Base-by-base conservation (phyloP, 2,888 invertebrate genomes). In the Drosophila kuntzei region DNA sequence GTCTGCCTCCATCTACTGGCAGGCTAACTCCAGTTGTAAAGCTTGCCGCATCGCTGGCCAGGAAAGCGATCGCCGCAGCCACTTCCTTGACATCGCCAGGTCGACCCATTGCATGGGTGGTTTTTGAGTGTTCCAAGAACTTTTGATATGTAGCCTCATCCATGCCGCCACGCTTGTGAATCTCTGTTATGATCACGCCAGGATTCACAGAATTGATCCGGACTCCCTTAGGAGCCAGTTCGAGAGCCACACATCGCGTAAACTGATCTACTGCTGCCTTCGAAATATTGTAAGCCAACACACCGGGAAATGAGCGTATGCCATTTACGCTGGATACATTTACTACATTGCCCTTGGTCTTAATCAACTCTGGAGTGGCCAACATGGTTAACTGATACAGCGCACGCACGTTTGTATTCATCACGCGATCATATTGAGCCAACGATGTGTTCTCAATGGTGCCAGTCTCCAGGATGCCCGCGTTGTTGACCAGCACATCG, bases 261-360 rank as follows among this genome's bases (percentile, higher is more conserved):
- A 99, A 95, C 90, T 99, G 98, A 93, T 99, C 99, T 7, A 99
- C 92, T 5, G 98, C 98, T 41, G 97, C 94, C 93, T 99, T 99
- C 6, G 98, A 97, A 94, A 99, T 95, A 85, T 95, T 95, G 91
- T 99, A 99, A 0, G 98, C 95, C 57, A 98, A 92, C n/a, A 98
- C 95, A 55, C 96, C 96, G 0, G 98, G 95, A 89, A 98, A 98
- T 69, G 98, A 94, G 90, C 98, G 94, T 27, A 97, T 90, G 8
- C 98, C 99, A 84, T 95, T 96, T 0, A 98, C 97, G 91, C 98
- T 98, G 2, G 98, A 98, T 0, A 99, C 96, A 91, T 98, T 99
- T 0, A 99, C 97, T 80, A 98, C 95, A 80, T 94, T 96, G 18
- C 98, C 98, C 91, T 96, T 96, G 0, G 95, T 94, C 92, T 95